A percentile compares a stretch with the other conserved stretches of the same genome.
Evolutionary conservation across 1,140 invertebrate species (phyloP).

Genomic region (Episyrphus balteatus): DNA sequence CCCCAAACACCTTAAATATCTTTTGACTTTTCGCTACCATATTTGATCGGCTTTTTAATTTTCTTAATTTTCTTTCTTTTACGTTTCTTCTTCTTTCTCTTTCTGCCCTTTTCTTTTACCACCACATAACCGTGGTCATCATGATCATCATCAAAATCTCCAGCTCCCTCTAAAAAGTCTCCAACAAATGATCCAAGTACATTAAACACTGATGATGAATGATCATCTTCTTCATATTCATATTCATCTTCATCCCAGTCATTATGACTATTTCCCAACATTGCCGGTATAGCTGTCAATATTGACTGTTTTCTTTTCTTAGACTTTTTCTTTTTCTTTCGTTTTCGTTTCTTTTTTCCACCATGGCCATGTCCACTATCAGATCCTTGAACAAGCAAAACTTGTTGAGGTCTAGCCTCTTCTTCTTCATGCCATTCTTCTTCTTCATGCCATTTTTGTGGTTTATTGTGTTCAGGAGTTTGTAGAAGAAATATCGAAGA

Average conservation of each 20-base stretch:
- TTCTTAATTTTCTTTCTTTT: no score
- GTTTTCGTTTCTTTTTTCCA: slow-evolving; percentile 16
- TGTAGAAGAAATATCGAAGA: no score
- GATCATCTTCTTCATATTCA: slow-evolving; percentile 19
- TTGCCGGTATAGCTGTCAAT: no score
- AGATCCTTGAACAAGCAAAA: slow-evolving; percentile 20
- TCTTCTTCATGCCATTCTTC: neutral
- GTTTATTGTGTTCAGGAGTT: neutral
- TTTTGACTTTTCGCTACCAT: no score
- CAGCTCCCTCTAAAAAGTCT: neutral
- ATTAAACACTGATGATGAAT: slow-evolving; percentile 14
- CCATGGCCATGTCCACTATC: slow-evolving; percentile 11
- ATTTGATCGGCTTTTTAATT: no score
- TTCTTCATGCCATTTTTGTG: neutral
- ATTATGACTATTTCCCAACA: slow-evolving; percentile 10
- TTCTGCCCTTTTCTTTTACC: no score
- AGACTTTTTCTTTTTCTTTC: slow-evolving; percentile 22
- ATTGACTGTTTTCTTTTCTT: no score
- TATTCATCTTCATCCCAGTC: neutral
- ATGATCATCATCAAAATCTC: no score
- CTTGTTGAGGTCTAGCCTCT: slow-evolving; percentile 13
- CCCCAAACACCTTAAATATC: no score
- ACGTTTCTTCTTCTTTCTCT: no score
- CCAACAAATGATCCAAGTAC: slow-evolving; percentile 21
- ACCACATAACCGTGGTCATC: no score